Evolutionary conservation across 2,797 vertebrate species (phyloP), one percentile per base, ranked within the genome.

Genomic region (Phataginus tetradactyla): DNA sequence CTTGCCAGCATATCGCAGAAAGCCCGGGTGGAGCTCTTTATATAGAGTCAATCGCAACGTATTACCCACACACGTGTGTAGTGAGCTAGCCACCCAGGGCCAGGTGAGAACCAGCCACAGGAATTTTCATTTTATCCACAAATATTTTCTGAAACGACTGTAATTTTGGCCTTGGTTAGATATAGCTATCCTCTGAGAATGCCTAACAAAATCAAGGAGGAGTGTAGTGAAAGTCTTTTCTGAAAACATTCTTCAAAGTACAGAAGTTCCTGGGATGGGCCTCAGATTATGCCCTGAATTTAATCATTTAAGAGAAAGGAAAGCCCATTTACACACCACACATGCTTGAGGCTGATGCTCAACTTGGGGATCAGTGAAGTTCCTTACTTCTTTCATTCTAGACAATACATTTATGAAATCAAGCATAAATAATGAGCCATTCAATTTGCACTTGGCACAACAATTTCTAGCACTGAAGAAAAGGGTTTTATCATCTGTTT

Each of bases 291-390:
- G 75, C 8, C 64, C 29, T 94, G 53, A 87, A 85, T 80, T 42
- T 83, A 94, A 80, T 23, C 15, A 42, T 51, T 85, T 51, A 75
- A 90, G 64, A 59, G 18, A 7, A 37, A 34, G 97, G 95, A 95
- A 96, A 96, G 79, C 86, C 95, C 96, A 94, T 90, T 45, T 92
- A 97, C 96, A 97, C 86, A 57, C 80, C 95, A 96, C 94, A 96
- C 87, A 97, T 96, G 74, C 94, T 51, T 87, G 93, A 93, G 78
- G 92, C 91, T 90, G 93, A 90, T 92, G 96, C 95, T 98, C 98
- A 98, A 97, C 94, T 93, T 96, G 91, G 97, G 94, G 96, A 97
- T 97, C 98, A 92, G 55, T 97, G 95, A 97, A 53, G 89, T 95
- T 96, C 94, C 94, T 97, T 71, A 92, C 86, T 96, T 91, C 34